These are phyloP conservation scores for Procambarus virginalis DNA, from an alignment of 1,140 invertebrate species.

Conservation along the genomic window DNA sequence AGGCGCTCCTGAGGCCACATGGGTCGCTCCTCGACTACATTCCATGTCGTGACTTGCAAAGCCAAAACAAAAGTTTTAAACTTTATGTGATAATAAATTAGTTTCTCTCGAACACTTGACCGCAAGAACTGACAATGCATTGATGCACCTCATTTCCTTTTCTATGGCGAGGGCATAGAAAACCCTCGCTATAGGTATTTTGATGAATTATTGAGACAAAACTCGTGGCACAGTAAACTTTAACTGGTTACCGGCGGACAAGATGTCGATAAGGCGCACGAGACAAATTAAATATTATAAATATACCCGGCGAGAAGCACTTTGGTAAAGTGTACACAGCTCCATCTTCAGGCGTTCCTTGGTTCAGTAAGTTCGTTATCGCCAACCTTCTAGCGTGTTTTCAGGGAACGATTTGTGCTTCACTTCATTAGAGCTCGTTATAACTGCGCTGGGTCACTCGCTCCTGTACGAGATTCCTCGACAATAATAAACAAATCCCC, in stretches of 20 bases:
- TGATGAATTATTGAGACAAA: not conserved
- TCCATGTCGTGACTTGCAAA: not conserved
- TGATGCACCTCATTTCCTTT: not conserved
- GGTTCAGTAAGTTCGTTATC: no score
- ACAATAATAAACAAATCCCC: no score
- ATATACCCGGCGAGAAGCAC: no score
- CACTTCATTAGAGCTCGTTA: no score
- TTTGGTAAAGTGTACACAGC: no score
- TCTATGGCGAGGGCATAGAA: not conserved
- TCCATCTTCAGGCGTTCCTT: no score
- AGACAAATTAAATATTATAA: no score
- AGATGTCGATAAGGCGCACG: no score
- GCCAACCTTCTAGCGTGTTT: no score
- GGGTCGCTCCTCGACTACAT: not conserved
- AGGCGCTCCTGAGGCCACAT: not conserved
- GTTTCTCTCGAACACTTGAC: not conserved
- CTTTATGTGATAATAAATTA: not conserved
- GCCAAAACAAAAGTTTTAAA: not conserved
- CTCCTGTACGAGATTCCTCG: no score
- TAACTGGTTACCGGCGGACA: not conserved
- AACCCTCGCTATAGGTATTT: not conserved
- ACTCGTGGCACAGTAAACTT: not conserved
- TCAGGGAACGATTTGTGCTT: no score
- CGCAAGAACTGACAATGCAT: not conserved
- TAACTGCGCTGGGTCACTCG: no score